These are phyloP conservation scores for Daptonema setosum DNA, from an alignment of 2,888 invertebrate species.

Conservation along the genomic window DNA sequence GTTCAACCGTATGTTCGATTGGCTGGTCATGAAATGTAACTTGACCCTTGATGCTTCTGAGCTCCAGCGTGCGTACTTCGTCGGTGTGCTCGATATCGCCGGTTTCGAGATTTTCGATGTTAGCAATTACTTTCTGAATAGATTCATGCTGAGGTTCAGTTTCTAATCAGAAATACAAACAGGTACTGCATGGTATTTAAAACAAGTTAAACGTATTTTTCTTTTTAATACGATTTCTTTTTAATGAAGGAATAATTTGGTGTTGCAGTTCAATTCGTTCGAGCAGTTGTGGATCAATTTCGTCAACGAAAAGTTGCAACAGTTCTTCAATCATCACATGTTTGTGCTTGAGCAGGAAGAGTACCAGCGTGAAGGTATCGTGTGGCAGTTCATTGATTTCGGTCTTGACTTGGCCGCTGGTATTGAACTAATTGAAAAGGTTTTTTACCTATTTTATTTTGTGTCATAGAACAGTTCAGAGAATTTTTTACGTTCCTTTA, in stretches of 20 bases:
- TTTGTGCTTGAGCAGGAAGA: conserved; percentile 42
- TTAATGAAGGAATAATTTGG: too few relatives aligned
- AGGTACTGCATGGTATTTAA: background rate
- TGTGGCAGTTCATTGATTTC: conserved; percentile 89
- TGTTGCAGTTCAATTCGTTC: conserved; percentile 32
- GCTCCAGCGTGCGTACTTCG: conserved; percentile 83
- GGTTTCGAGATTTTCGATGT: conserved; percentile 98
- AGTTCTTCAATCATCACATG: conserved; percentile 38
- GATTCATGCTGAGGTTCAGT: background rate
- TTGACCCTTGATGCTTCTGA: conserved; percentile 79
- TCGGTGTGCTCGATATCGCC: conserved; percentile 98
- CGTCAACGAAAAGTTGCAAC: conserved; percentile 35
- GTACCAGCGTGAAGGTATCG: conserved; percentile 76
- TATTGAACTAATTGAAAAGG: conserved; percentile 86
- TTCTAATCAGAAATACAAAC: background rate
- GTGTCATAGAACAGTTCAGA: too few relatives aligned
- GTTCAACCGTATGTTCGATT: conserved; percentile 38
- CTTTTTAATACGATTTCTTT: too few relatives aligned
- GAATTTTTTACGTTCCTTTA: too few relatives aligned
- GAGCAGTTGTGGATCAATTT: conserved; percentile 37
- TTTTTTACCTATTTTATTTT: background rate
- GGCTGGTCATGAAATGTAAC: conserved; percentile 98
- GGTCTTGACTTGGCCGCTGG: conserved; percentile 88
- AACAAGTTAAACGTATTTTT: background rate
- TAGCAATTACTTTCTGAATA: background rate